These are phyloP conservation scores for Heterocephalus glaber DNA, from an alignment of 2,113 vertebrate species.

Conservation along the genomic window DNA sequence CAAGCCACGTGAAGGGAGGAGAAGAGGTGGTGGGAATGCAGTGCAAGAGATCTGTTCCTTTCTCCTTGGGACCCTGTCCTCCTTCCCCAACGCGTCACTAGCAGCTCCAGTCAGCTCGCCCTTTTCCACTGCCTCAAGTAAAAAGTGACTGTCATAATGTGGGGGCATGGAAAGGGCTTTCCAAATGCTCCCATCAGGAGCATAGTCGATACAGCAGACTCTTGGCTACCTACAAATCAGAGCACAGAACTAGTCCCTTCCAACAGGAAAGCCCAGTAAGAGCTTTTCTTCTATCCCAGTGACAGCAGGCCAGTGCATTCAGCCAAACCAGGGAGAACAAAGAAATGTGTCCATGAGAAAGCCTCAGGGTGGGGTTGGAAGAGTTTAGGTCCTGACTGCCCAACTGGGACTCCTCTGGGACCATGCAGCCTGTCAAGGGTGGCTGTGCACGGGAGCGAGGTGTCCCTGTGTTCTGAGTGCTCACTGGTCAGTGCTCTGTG, in stretches of 20 bases:
- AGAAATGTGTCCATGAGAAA: background rate
- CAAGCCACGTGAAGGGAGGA: background rate
- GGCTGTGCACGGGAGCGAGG: background rate
- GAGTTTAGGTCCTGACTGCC: no score
- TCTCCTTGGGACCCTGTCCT: background rate
- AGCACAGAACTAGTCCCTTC: background rate
- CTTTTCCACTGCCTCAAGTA: background rate
- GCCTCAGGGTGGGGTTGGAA: background rate
- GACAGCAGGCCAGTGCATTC: no score
- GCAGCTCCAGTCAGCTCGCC: fast-evolving
- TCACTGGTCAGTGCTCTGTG: fast-evolving
- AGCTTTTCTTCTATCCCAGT: background rate
- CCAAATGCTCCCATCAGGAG: background rate
- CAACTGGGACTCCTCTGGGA: background rate
- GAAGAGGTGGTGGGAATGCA: background rate
- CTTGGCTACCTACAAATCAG: background rate
- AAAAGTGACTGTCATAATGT: background rate
- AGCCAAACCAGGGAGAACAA: no score
- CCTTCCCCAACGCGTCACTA: fast-evolving
- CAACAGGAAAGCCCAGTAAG: background rate
- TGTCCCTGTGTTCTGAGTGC: background rate
- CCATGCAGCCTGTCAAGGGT: no score
- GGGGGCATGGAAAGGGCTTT: fast-evolving
- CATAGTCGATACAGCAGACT: fast-evolving
- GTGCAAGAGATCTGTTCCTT: background rate